Evolutionary conservation across 1,140 invertebrate genomes (phyloP).

Genomic region (Zophobas morio): DNA sequence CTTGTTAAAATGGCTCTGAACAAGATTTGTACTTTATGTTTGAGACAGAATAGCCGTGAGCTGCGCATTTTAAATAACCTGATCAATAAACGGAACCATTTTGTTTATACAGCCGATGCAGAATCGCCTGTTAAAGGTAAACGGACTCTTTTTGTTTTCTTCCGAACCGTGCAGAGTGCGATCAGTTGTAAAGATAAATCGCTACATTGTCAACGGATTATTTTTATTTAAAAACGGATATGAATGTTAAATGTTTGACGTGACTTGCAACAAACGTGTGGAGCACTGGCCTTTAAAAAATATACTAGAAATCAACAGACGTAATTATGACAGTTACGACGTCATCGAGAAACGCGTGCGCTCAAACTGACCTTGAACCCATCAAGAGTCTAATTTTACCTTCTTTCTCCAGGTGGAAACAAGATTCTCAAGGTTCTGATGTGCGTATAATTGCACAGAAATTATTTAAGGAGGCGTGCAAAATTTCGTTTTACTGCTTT

Average conservation of each 20-base stretch:
- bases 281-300: too few species aligned
- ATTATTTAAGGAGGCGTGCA: too few species aligned
- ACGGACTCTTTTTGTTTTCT: slow-evolving; percentile 19
- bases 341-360: too few species aligned
- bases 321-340: too few species aligned
- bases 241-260: slow-evolving; percentile 26
- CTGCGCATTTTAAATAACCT: slow-evolving; percentile 45
- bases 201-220: slow-evolving; percentile 24
- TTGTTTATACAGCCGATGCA: slow-evolving; percentile 61
- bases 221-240: slow-evolving; percentile 29
- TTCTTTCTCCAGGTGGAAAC: too few species aligned
- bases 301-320: too few species aligned
- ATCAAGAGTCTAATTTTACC: too few species aligned
- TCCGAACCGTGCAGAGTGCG: slow-evolving; percentile 2
- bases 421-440: too few species aligned
- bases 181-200: slow-evolving; percentile 27
- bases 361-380: too few species aligned
- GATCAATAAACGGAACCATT: slow-evolving; percentile 57
- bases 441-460: too few species aligned
- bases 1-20: slow-evolving; percentile 54
- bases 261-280: neutral
- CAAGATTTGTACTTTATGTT: slow-evolving; percentile 50
- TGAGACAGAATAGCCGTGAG: slow-evolving; percentile 42
- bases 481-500: too few species aligned
- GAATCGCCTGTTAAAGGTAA: slow-evolving; percentile 59